Evolutionary conservation across 2,797 vertebrate species (phyloP).

Genomic region (Enteromius treurensis): DNA sequence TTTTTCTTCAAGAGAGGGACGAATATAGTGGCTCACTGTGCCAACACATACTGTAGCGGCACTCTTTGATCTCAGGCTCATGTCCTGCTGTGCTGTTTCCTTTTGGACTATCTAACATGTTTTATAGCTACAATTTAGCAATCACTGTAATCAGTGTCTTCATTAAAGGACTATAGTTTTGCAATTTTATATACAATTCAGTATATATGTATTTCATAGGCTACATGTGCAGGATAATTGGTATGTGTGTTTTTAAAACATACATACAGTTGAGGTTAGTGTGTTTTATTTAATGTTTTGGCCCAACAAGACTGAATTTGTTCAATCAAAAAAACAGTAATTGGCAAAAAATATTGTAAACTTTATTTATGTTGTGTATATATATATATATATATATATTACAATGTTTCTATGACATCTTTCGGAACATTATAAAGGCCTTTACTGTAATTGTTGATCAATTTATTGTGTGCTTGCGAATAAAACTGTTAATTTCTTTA

Average conservation of each 20-base stretch:
- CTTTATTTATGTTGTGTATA: too few species aligned
- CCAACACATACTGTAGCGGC: neutral
- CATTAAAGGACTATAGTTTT: neutral
- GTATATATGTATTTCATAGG: neutral
- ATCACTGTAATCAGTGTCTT: neutral
- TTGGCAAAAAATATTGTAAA: neutral
- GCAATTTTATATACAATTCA: neutral
- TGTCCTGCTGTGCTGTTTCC: neutral
- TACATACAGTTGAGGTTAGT: neutral
- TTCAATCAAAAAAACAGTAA: neutral
- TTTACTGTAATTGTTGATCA: neutral
- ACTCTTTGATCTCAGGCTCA: slow-evolving; percentile 12
- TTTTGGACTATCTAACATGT: neutral
- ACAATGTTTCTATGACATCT: neutral
- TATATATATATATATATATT: neutral
- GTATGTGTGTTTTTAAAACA: neutral
- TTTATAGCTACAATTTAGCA: slow-evolving; percentile 7
- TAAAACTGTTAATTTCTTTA: neutral
- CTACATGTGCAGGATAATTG: neutral
- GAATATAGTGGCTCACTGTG: slow-evolving; percentile 33
- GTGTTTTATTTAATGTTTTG: neutral
- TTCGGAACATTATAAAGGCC: neutral
- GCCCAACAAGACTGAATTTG: neutral
- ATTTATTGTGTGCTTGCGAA: neutral
- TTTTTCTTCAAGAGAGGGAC: neutral